These are phyloP conservation scores for Phocides pigmalion DNA, from an alignment of 1,140 invertebrate species.

Conservation along the genomic window DNA sequence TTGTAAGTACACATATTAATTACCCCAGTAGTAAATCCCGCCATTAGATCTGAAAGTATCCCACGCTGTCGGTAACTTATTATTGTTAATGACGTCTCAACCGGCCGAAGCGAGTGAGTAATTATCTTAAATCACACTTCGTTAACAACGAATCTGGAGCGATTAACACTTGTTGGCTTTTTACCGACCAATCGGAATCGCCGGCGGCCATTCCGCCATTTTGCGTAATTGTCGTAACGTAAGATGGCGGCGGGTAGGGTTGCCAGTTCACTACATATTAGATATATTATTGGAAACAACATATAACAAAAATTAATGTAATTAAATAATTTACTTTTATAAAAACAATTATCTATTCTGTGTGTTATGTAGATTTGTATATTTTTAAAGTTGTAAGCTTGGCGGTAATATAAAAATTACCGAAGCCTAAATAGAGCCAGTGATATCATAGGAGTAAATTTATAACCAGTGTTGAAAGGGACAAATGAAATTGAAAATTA, in stretches of 20 bases:
- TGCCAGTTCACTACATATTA: conserved; percentile 21
- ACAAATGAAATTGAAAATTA: too few species aligned
- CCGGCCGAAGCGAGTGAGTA: conserved; percentile 42
- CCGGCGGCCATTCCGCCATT: conserved; percentile 59
- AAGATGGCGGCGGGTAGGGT: conserved; percentile 61
- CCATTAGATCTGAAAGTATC: conserved; percentile 37
- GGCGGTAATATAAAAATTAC: too few species aligned
- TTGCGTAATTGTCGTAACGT: conserved; percentile 60
- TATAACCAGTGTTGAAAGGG: too few species aligned
- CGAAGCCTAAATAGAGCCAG: too few species aligned
- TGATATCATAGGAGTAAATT: too few species aligned
- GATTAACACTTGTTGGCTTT: conserved; percentile 68
- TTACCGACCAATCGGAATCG: conserved; percentile 59
- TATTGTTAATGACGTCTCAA: conserved; percentile 39
- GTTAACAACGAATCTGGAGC: conserved; percentile 68
- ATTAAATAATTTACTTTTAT: too few species aligned
- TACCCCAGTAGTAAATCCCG: conserved; percentile 16
- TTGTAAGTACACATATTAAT: conserved; percentile 26
- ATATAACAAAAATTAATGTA: too few species aligned
- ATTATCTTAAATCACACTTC: conserved; percentile 63
- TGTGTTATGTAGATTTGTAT: too few species aligned
- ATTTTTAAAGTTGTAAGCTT: too few species aligned
- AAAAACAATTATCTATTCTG: too few species aligned
- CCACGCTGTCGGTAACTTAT: conserved; percentile 45
- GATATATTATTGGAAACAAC: too few species aligned